Percentiles rank a stretch among this genome's conserved stretches.
phyloP scores from a whole-genome alignment of 2,888 invertebrate species.

The Drosophila longiperda region DNA sequence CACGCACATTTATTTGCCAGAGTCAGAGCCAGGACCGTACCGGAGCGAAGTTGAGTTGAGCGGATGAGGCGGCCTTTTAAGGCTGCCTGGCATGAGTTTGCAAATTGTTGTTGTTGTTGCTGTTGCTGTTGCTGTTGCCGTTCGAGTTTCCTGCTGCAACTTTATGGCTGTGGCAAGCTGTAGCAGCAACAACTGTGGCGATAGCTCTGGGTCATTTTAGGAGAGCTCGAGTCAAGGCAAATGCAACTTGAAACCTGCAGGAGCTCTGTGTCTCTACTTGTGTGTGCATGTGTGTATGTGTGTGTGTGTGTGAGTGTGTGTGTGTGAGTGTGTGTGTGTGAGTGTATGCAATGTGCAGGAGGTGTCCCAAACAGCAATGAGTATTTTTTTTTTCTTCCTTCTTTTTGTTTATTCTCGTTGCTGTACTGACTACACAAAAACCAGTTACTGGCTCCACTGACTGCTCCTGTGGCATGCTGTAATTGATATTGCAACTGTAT shows the following conservation, averaged over 20 bases:
- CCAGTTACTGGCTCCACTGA: conserved; percentile 68
- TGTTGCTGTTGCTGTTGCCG: conserved; percentile 31
- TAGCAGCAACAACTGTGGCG: conserved; percentile 44
- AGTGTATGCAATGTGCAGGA: conserved; percentile 56
- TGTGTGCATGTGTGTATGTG: background rate
- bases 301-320: background rate
- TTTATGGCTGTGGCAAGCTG: conserved; percentile 64
- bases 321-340: background rate
- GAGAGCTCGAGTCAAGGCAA: conserved; percentile 72
- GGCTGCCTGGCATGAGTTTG: conserved; percentile 77
- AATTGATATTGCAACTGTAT: conserved; percentile 78
- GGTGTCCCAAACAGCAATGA: conserved; percentile 73
- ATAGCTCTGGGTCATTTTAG: conserved; percentile 79
- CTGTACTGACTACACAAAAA: conserved; percentile 54
- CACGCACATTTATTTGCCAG: conserved; percentile 72
- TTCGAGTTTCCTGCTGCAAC: conserved; percentile 72
- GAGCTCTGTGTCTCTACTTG: conserved; percentile 27
- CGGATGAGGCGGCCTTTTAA: conserved; percentile 75
- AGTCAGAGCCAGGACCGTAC: conserved; percentile 8
- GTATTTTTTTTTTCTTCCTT: conserved; percentile 21
- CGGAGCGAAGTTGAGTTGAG: conserved; percentile 28
- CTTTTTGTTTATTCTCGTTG: conserved; percentile 36
- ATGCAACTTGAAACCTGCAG: conserved; percentile 76
- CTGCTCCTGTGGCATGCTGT: conserved; percentile 80
- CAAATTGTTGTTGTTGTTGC: conserved; percentile 73